Evolutionary conservation across 2,113 vertebrate genomes (phyloP).

Genomic region (Rousettus leschenaultii): DNA sequence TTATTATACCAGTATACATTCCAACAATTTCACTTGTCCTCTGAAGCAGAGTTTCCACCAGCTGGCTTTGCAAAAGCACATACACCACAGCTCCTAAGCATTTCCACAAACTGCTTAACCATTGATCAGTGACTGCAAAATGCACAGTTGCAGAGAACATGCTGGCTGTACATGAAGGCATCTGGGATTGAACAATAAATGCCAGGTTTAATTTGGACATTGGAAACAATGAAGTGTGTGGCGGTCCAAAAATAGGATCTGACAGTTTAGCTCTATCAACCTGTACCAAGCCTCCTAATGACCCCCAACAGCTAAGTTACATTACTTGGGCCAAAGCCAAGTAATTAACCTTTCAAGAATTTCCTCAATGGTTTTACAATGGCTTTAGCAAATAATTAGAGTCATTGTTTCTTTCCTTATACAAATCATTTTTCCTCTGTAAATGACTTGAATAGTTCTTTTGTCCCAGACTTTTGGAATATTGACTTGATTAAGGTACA

Average conservation of each 20-base stretch:
- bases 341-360: not conserved
- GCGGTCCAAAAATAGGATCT: conserved; percentile 46
- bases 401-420: not conserved
- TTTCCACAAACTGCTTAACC: conserved; percentile 55
- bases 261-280: conserved; percentile 66
- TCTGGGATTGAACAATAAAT: conserved; percentile 70
- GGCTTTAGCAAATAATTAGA: not conserved
- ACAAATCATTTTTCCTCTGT: not conserved
- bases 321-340: not conserved
- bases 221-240: conserved; percentile 53
- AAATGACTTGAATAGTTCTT: not conserved
- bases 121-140: conserved; percentile 67
- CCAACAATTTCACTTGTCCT: conserved; percentile 28
- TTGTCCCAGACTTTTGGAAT: not conserved
- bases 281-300: conserved; percentile 17
- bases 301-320: conserved; percentile 41
- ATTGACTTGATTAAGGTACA: not conserved
- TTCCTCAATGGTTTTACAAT: not conserved
- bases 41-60: conserved; percentile 46
- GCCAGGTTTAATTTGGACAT: conserved; percentile 60
- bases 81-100: not conserved
- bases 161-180: conserved; percentile 52
- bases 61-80: not conserved
- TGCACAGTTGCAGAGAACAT: not conserved
- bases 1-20: conserved; percentile 2